These are phyloP conservation scores for Pseudorasbora parva DNA, from an alignment of 2,113 vertebrate species.

Conservation along the genomic window DNA sequence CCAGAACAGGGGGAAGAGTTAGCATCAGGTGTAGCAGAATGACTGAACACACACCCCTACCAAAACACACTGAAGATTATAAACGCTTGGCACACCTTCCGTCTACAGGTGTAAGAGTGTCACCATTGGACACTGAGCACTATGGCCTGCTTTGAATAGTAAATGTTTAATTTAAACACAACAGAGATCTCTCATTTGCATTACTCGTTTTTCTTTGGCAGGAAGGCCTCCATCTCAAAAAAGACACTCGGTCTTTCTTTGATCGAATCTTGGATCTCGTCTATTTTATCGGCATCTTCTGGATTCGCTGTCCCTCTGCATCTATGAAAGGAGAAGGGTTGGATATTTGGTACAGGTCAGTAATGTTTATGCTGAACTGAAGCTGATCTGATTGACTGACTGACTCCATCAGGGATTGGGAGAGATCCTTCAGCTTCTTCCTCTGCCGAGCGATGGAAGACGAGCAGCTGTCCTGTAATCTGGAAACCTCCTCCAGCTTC, in stretches of 20 bases:
- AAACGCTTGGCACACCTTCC: constrained; percentile 6
- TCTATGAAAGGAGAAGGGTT: constrained; percentile 66
- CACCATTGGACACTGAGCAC: no score
- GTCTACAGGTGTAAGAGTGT: not conserved
- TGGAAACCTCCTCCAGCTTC: constrained; percentile 91
- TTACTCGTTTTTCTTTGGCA: constrained; percentile 97
- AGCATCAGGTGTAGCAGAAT: not conserved
- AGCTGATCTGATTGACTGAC: constrained; percentile 42
- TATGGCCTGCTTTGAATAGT: not conserved
- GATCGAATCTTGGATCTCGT: constrained; percentile 81
- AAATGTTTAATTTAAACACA: not conserved
- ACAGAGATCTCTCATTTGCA: not conserved
- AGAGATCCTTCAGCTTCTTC: constrained; percentile 87
- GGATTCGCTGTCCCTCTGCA: constrained; percentile 72
- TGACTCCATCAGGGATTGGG: constrained; percentile 77
- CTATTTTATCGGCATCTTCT: constrained; percentile 66
- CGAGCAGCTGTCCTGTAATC: constrained; percentile 85
- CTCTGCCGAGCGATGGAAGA: constrained; percentile 85
- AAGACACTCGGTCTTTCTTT: constrained; percentile 84
- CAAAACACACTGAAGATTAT: no score
- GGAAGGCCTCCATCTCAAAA: constrained; percentile 96
- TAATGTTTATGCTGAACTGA: not conserved
- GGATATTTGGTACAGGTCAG: not conserved
- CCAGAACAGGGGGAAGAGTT: not conserved
- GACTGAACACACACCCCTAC: not conserved